Evolutionary conservation across 2,113 vertebrate species (phyloP).

Genomic region (Holacanthus passer): DNA sequence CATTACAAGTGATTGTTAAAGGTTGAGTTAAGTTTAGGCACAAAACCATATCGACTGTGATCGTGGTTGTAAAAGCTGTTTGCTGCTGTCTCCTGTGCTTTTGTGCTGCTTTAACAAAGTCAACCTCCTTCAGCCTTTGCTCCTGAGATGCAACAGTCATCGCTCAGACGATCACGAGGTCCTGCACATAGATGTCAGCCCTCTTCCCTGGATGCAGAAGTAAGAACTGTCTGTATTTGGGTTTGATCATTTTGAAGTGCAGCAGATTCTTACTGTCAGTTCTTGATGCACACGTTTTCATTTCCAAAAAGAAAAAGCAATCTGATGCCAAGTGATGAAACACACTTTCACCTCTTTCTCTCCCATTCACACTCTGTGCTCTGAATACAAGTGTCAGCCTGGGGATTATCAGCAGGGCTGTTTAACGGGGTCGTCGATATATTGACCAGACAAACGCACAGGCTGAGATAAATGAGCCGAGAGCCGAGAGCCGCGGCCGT

Average conservation of each 20-base stretch:
- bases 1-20: too few relatives aligned
- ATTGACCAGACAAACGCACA: constrained; percentile 27
- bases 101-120: too few relatives aligned
- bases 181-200: background rate
- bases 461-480: constrained; percentile 17
- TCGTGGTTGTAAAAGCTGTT: too few relatives aligned
- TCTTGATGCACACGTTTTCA: background rate
- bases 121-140: too few relatives aligned
- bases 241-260: background rate
- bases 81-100: too few relatives aligned
- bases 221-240: background rate
- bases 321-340: constrained; percentile 9
- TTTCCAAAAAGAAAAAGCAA: background rate
- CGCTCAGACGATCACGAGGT: too few relatives aligned
- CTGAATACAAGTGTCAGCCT: background rate
- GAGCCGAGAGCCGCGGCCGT: constrained; percentile 2
- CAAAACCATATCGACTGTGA: too few relatives aligned
- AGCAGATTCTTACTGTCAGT: background rate
- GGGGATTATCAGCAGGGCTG: constrained; percentile 22
- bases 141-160: too few relatives aligned
- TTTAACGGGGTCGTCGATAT: constrained; percentile 26
- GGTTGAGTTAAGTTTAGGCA: too few relatives aligned
- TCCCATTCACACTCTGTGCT: background rate
- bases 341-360: background rate
- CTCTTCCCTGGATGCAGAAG: too few relatives aligned